Conservation (phyloP, 1,140 invertebrate genomes). For the Lanistes nyassanus region DNA sequence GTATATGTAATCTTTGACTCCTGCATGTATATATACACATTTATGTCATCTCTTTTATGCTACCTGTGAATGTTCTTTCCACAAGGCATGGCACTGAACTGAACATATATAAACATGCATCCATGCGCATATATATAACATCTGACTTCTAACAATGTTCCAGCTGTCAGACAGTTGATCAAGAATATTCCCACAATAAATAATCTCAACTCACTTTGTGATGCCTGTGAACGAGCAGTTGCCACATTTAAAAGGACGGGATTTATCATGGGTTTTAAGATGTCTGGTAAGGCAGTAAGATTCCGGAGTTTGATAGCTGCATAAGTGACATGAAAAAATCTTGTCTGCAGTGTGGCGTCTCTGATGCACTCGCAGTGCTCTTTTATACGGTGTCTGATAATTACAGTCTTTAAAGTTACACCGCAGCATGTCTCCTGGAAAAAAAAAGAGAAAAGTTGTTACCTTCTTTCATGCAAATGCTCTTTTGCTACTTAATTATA, state of each 20-base stretch:
- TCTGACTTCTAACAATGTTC: too few species aligned
- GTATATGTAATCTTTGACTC: too few species aligned
- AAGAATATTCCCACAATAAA: too few species aligned
- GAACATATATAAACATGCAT: too few species aligned
- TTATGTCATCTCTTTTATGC: constrained; percentile 7
- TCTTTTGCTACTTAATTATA: too few species aligned
- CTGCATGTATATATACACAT: too few species aligned
- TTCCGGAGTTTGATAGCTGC: constrained; percentile 5
- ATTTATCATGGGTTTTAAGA: constrained; percentile 1
- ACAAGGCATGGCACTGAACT: background rate
- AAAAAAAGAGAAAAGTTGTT: background rate
- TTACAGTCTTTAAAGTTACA: constrained; percentile 17
- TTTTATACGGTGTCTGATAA: constrained; percentile 12
- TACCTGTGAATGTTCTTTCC: constrained; percentile 9
- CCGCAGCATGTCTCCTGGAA: constrained; percentile 16
- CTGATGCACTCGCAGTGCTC: constrained; percentile 17
- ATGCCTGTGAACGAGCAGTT: background rate
- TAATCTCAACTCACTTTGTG: constrained; percentile 21
- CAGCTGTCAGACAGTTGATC: too few species aligned
- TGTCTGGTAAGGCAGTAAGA: constrained; percentile 3
- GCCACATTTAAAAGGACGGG: constrained; percentile 5
- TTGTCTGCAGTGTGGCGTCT: constrained; percentile 14
- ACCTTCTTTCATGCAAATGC: too few species aligned
- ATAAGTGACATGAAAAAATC: constrained; percentile 8
- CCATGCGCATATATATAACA: too few species aligned